Evolutionary conservation across 2,797 vertebrate genomes (phyloP).

Genomic region (Gallinago nigripennis): DNA sequence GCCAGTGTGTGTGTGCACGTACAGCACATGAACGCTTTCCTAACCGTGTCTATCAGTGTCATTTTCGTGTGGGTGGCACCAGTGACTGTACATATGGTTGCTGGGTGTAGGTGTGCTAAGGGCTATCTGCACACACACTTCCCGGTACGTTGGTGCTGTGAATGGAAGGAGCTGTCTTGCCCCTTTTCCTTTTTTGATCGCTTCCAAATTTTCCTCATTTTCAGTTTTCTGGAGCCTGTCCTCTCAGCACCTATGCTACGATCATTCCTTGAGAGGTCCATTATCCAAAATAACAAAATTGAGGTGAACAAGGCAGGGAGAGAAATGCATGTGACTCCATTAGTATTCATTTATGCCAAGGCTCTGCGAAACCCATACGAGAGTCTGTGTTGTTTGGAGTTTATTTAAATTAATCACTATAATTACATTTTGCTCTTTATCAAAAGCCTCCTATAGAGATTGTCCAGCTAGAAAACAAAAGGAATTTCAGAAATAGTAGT

Average conservation of each 20-base stretch:
- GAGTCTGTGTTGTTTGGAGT: constrained; percentile 8
- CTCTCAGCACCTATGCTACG: background rate
- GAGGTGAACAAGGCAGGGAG: constrained; percentile 20
- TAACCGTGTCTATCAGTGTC: background rate
- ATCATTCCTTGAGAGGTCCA: background rate
- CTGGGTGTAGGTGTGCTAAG: background rate
- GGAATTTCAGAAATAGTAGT: constrained; percentile 18
- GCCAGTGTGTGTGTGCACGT: background rate
- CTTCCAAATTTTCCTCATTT: background rate
- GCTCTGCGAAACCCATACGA: background rate
- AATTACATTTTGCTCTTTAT: constrained; percentile 38
- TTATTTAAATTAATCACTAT: constrained; percentile 52
- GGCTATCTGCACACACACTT: background rate
- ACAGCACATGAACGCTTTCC: background rate
- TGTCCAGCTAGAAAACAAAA: constrained; percentile 32
- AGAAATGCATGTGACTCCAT: background rate
- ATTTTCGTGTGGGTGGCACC: background rate
- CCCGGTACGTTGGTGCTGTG: background rate
- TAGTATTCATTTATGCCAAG: constrained; percentile 31
- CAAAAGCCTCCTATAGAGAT: constrained; percentile 2
- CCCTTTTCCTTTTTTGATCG: background rate
- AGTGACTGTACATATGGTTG: constrained; percentile 18
- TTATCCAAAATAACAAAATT: constrained; percentile 51
- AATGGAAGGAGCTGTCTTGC: background rate
- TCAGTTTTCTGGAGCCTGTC: background rate